phyloP scores from a whole-genome alignment of 2,113 vertebrate species.

The Odocoileus hemionus region DNA sequence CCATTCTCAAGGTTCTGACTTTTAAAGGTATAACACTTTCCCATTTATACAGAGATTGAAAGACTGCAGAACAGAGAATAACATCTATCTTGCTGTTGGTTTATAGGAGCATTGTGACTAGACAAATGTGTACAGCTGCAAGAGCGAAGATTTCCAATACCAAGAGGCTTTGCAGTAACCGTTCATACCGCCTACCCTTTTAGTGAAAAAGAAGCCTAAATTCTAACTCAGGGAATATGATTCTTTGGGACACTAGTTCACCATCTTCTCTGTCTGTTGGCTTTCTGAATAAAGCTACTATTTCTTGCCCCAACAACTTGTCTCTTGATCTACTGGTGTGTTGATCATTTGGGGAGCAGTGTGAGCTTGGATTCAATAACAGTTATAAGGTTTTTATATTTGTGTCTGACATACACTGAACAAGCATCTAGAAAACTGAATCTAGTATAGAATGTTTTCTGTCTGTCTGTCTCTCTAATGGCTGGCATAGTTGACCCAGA shows the following conservation, averaged over 20 bases:
- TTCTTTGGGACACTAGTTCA: neutral
- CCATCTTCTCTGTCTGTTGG: neutral
- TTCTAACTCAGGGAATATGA: neutral
- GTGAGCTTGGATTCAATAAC: neutral
- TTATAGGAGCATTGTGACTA: neutral
- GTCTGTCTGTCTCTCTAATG: neutral
- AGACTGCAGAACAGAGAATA: neutral
- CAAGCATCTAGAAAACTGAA: neutral
- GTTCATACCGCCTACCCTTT: neutral
- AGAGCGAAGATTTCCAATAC: neutral
- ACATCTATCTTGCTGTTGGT: neutral
- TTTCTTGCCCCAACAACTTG: neutral
- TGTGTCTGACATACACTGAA: neutral
- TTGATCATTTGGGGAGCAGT: neutral
- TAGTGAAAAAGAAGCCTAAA: neutral
- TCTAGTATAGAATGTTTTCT: neutral
- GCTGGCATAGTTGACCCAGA: constrained; percentile 31
- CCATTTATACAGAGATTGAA: neutral
- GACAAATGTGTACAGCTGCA: neutral
- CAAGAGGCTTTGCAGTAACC: too few relatives aligned
- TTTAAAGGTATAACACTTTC: neutral
- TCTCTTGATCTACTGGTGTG: neutral
- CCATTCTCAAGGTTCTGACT: neutral
- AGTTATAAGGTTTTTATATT: neutral
- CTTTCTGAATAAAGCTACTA: neutral